These are phyloP conservation scores for Lineus longissimus DNA, from an alignment of 1,140 invertebrate species.

Conservation along the genomic window DNA sequence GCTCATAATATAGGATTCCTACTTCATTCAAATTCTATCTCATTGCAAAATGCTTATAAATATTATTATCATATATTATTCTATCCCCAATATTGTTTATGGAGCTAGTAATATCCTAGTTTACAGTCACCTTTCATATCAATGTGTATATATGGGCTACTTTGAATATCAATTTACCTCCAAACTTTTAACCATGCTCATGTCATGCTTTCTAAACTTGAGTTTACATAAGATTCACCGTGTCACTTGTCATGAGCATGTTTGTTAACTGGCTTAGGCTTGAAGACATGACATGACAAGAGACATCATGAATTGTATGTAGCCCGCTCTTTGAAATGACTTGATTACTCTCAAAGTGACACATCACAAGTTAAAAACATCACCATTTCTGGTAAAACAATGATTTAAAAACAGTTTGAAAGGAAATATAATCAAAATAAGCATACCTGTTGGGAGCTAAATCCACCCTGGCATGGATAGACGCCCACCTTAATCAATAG, in stretches of 20 bases:
- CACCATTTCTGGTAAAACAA: no score
- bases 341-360: neutral
- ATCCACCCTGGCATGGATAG: slow-evolving; percentile 70
- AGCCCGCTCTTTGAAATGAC: neutral
- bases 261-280: slow-evolving; percentile 17
- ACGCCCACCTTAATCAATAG: slow-evolving; percentile 67
- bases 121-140: no score
- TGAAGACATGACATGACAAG: neutral
- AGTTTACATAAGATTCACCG: no score
- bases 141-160: no score
- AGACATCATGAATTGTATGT: neutral
- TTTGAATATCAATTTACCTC: no score
- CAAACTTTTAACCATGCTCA: no score
- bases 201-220: no score
- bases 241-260: no score
- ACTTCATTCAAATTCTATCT: neutral
- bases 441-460: slow-evolving; percentile 60
- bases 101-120: no score
- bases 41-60: slow-evolving; percentile 12
- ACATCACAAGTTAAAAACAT: neutral
- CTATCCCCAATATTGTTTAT: no score
- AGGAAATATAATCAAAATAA: neutral
- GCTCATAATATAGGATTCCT: slow-evolving; percentile 19
- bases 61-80: slow-evolving; percentile 3
- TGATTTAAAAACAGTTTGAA: neutral